A percentile compares a stretch with the other conserved stretches of the same genome.
Evolutionary conservation across 2,888 invertebrate species (phyloP).

Genomic region (Drosophila trichaetosa): DNA sequence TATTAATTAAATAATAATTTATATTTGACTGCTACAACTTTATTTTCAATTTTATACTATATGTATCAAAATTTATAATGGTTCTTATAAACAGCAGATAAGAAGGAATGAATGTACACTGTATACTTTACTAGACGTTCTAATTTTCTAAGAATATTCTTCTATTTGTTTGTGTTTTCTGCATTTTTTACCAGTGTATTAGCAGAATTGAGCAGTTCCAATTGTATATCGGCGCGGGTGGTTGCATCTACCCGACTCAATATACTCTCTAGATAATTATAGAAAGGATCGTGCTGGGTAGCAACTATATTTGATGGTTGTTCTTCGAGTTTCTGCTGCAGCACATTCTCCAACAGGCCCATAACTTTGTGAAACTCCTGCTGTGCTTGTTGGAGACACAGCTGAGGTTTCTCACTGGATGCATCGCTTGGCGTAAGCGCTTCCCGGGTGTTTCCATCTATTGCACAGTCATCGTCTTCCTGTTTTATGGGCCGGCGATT

Average conservation of each 20-base stretch:
- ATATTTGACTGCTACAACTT: neutral
- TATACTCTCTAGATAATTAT: conserved; percentile 48
- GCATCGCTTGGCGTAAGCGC: neutral
- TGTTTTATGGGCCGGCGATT: neutral
- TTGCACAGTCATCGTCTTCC: neutral
- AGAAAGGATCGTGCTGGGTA: conserved; percentile 37
- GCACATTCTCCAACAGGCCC: conserved; percentile 24
- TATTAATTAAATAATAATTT: neutral
- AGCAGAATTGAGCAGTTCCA: conserved; percentile 42
- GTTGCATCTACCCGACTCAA: conserved; percentile 36
- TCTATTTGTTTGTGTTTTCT: neutral
- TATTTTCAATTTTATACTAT: neutral
- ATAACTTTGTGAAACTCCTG: conserved; percentile 36
- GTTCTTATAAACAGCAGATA: neutral
- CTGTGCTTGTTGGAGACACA: conserved; percentile 14
- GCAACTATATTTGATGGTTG: neutral
- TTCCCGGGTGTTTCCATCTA: neutral
- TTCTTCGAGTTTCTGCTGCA: conserved; percentile 22
- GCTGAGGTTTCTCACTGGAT: neutral
- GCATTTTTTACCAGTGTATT: conserved; percentile 27
- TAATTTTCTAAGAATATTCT: neutral
- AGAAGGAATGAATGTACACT: neutral
- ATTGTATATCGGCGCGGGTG: conserved; percentile 43
- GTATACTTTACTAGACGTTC: neutral
- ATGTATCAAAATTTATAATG: too few species aligned